Evolutionary conservation across 2,113 vertebrate genomes (phyloP), one percentile per base, ranked within the genome.

Genomic region (Siphamia tubifer): DNA sequence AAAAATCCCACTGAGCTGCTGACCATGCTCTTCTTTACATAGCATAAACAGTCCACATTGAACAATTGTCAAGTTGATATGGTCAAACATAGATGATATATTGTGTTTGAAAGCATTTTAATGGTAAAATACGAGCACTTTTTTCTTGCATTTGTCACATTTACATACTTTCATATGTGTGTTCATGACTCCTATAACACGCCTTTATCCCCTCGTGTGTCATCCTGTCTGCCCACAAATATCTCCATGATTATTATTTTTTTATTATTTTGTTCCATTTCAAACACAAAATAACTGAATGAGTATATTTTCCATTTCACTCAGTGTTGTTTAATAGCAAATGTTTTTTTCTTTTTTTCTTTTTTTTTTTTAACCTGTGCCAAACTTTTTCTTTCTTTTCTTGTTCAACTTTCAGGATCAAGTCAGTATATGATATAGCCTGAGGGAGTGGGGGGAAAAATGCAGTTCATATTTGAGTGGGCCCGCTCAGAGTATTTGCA

Each of bases 401-500:
- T 20, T 31, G 19, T 4, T 2, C 17, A 28, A 30, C 17, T 20
- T 40, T 4, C 27, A 1, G 3, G 0, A 1, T 28, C 5, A 12
- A 21, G 27, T 27, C 28, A 6, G 44, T 8, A 15, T 74, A 70
- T 76, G 31, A 5, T 13, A 71, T 45, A 8, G 64, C 61, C 35
- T 0, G 7, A 55, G 55, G 75, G 25, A 5, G 0, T n/a, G 47
- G n/a, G 19, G 16, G 5, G 24, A 54, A 55, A 32, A 47, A 69
- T 39, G 8, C 40, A 35, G 21, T 35, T 64, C 48, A 20, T 23
- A 3, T 86, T 81, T 69, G 68, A 88, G 82, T 73, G 15, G 53
- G 47, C 57, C 75, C 72, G 79, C 82, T 81, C 68, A 16, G 2
- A 10, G 0, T 52, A 74, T 79, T 74, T 75, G 39, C 60, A 45